Conservation (phyloP, 1,140 invertebrate genomes). For the Drosophila leontia region DNA sequence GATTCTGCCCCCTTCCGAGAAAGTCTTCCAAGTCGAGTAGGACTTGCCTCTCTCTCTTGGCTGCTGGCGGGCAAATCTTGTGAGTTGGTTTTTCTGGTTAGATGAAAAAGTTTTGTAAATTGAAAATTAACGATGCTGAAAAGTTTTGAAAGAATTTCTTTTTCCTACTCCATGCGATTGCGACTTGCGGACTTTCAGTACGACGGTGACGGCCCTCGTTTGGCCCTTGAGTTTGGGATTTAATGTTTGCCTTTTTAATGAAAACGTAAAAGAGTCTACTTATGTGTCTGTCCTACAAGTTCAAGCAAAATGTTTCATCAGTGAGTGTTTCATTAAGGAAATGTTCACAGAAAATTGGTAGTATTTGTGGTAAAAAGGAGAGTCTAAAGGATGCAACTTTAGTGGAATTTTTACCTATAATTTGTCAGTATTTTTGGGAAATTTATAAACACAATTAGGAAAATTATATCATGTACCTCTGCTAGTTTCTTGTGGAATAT, state of each 20-base stretch:
- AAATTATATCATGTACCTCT: neutral
- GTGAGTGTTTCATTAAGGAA: neutral
- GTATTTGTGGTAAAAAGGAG: neutral
- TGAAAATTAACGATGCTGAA: conserved; percentile 80
- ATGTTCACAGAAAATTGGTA: conserved; percentile 6
- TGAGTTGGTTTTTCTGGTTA: conserved; percentile 60
- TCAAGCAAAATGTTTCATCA: conserved; percentile 20
- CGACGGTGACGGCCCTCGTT: conserved; percentile 20
- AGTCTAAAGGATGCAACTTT: neutral
- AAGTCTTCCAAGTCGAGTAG: conserved; percentile 47
- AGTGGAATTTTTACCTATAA: neutral
- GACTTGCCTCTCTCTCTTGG: conserved; percentile 13
- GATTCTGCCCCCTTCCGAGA: neutral
- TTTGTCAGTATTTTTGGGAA: too few relatives aligned
- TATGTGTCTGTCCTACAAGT: conserved; percentile 30
- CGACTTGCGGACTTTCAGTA: conserved; percentile 55
- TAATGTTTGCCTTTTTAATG: conserved; percentile 66
- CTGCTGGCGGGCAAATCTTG: conserved; percentile 36
- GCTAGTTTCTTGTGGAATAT: neutral
- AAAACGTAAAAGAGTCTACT: conserved; percentile 44
- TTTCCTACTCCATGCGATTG: conserved; percentile 46
- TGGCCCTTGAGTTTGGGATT: conserved; percentile 43
- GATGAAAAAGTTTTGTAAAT: conserved; percentile 77
- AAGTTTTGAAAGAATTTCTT: conserved; percentile 71
- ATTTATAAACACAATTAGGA: too few relatives aligned